Conservation (phyloP, 2,888 invertebrate genomes). For the Sphaerophoria rueppellii region DNA sequence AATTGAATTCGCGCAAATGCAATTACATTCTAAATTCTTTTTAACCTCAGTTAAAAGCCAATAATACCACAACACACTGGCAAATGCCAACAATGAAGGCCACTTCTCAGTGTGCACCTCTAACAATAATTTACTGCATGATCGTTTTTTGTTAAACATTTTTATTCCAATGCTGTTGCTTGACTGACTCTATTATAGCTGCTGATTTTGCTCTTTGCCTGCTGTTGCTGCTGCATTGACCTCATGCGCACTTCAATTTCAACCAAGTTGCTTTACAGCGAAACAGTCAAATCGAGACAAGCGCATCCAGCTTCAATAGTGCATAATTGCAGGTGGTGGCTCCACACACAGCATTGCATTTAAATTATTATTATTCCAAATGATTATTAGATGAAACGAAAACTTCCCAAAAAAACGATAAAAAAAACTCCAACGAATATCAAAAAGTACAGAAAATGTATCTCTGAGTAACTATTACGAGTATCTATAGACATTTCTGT, state of each 20-base stretch:
- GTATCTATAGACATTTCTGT: constrained; percentile 42
- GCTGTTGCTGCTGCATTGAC: constrained; percentile 43
- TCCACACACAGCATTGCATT: constrained; percentile 48
- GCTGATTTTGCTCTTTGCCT: constrained; percentile 1
- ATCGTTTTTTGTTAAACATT: constrained; percentile 70
- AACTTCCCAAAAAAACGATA: constrained; percentile 38
- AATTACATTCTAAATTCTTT: constrained; percentile 72
- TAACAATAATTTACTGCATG: constrained; percentile 73
- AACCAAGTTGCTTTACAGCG: constrained; percentile 18
- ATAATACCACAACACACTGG: constrained; percentile 54
- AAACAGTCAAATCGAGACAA: constrained; percentile 10
- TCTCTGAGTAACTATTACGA: constrained; percentile 45
- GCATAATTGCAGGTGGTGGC: constrained; percentile 71
- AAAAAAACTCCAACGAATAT: constrained; percentile 7
- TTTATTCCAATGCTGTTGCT: constrained; percentile 23
- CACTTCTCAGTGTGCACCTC: constrained; percentile 64
- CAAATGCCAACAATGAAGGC: constrained; percentile 74
- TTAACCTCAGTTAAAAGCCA: constrained; percentile 61
- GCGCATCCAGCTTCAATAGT: constrained; percentile 52
- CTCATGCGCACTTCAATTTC: constrained; percentile 33
- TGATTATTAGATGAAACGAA: constrained; percentile 68
- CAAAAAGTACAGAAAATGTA: constrained; percentile 49
- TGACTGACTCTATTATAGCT: not conserved
- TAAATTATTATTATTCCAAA: constrained; percentile 69
- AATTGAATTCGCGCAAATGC: constrained; percentile 53